Evolutionary conservation across 2,797 vertebrate genomes (phyloP), one percentile per base, ranked within the genome.

Genomic region (Syngnathus rostellatus): DNA sequence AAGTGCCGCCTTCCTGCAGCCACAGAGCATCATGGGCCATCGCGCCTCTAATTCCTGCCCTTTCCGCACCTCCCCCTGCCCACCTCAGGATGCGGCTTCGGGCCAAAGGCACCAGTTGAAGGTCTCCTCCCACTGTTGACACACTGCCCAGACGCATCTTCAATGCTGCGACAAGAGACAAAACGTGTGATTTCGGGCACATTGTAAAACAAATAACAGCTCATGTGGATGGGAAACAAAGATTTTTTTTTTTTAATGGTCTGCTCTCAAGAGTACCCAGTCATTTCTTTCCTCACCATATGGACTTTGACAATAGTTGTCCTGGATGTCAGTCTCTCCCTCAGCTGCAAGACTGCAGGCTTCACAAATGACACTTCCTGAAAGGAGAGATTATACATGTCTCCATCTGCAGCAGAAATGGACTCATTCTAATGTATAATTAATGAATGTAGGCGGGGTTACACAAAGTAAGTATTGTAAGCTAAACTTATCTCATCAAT

Each of bases 31-130:
- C 85, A 76, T 88, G 85, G 17, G 80, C 80, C 84, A 86, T 83
- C 0, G 86, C 84, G 0, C 81, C 87, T 69, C 89, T 89, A 1
- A 84, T 48, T 41, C 82, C 83, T 8, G 86, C 88, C 23, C 82
- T 86, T 63, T 90, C 85, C 0, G 85, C 80, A 11, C 81, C 87
- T 38, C 85, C 87, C 1, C 85, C 86, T 37, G 80, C 84, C 84
- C 87, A 91, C 70, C 89, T 88, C 40, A 93, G 80, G 31, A 92
- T 87, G 46, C 88, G 87, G 79, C 91, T 89, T 58, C 84, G 83
- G 10, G 84, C 80, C 0, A 83, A 83, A 4, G 90, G 89, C 41
- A 90, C 79, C 67, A 94, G 80, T 61, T 85, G 87, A 40, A 90
- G 81, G 66, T 92, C 91, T 0, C 84, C 79, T 51, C 88, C 89